A percentile compares a stretch with the other conserved stretches of the same genome.
phyloP scores from a whole-genome alignment of 2,888 invertebrate genomes.

The Heterodera filipjevi region DNA sequence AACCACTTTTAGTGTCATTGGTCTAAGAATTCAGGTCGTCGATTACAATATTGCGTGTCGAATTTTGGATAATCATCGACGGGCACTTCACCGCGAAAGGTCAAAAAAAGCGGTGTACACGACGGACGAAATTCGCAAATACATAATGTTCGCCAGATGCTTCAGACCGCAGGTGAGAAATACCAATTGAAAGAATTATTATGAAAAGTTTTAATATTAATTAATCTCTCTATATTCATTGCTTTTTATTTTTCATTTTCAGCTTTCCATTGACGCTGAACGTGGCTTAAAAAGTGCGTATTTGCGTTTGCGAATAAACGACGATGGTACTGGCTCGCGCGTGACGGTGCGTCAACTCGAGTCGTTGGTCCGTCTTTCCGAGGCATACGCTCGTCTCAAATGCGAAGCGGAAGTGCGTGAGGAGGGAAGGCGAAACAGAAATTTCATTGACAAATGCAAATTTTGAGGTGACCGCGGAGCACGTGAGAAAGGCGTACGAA shows the following conservation, averaged over 20 bases:
- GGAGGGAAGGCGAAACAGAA: constrained; percentile 75
- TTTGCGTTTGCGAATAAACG: constrained; percentile 81
- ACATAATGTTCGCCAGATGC: constrained; percentile 92
- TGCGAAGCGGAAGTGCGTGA: constrained; percentile 80
- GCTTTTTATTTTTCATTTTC: constrained; percentile 31
- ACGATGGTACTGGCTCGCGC: constrained; percentile 71
- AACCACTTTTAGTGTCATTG: too few species aligned
- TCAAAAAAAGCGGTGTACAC: constrained; percentile 77
- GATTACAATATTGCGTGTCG: constrained; percentile 96
- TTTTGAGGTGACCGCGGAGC: constrained; percentile 50
- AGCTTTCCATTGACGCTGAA: constrained; percentile 76
- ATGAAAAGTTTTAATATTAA: background rate
- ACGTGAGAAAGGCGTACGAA: constrained; percentile 68
- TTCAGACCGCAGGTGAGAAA: constrained; percentile 83
- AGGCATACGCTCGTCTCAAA: constrained; percentile 93
- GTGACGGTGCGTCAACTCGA: constrained; percentile 95
- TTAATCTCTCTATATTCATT: background rate
- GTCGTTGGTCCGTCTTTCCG: constrained; percentile 91
- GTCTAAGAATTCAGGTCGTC: constrained; percentile 72
- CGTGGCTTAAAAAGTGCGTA: constrained; percentile 86
- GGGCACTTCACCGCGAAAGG: constrained; percentile 29
- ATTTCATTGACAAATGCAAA: background rate
- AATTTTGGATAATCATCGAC: constrained; percentile 88
- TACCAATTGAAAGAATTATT: background rate
- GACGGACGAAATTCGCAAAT: constrained; percentile 86